Conservation (phyloP, 2,797 vertebrate genomes). For the Phyllotis vaccarum region DNA sequence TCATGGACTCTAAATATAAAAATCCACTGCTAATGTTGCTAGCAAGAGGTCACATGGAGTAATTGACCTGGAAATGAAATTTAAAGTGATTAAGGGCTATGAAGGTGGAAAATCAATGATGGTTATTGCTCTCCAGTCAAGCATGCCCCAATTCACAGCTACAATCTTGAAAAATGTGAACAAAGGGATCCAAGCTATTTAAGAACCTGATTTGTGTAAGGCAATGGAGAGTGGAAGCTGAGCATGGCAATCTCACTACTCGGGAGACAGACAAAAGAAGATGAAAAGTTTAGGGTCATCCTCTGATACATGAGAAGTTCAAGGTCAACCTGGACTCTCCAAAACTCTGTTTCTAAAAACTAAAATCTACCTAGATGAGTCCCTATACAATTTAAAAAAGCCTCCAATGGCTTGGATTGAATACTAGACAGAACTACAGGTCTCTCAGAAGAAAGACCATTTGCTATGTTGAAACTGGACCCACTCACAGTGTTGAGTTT, state of each 20-base stretch:
- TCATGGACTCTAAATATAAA: not conserved
- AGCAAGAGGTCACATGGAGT: not conserved
- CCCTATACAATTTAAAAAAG: not conserved
- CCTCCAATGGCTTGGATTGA: not conserved
- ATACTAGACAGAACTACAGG: not conserved
- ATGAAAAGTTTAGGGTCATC: not conserved
- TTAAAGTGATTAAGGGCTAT: not conserved
- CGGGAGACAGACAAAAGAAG: not conserved
- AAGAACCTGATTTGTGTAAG: not conserved
- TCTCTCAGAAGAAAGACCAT: not conserved
- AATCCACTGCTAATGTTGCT: not conserved
- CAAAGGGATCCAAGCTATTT: not conserved
- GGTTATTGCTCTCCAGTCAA: not conserved
- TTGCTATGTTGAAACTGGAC: not conserved
- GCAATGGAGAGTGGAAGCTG: not conserved
- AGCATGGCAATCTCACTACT: not conserved
- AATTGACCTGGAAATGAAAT: not conserved
- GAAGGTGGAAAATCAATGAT: not conserved
- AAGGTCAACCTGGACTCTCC: not conserved
- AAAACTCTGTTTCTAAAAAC: not conserved
- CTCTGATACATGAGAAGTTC: not conserved
- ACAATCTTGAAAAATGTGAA: not conserved
- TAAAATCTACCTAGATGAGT: not conserved
- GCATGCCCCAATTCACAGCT: not conserved
- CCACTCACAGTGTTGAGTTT: not conserved